Conservation (phyloP, 2,797 vertebrate genomes). For the Chaetodon trifasciatus region DNA sequence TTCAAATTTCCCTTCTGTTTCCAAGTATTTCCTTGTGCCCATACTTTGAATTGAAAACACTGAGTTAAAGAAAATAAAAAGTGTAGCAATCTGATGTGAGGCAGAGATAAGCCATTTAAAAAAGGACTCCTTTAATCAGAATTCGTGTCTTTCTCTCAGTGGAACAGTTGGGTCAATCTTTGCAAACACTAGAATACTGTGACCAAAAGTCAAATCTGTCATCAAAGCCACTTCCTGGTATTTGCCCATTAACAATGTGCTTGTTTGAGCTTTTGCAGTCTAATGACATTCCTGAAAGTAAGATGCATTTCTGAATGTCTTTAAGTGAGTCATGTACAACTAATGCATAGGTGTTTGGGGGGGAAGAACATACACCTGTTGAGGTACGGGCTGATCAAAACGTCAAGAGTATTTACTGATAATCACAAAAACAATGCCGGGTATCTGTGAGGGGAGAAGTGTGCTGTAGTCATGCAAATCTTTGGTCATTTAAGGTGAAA, state of each 20-base stretch:
- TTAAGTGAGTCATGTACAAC: background rate
- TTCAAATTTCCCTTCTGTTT: slow-evolving; percentile 15
- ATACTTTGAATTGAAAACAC: slow-evolving; percentile 20
- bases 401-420: background rate
- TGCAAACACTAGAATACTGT: slow-evolving; percentile 17
- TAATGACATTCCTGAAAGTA: slow-evolving; percentile 16
- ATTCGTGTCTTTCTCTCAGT: slow-evolving; percentile 8
- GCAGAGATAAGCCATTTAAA: background rate
- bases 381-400: background rate
- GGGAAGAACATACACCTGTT: background rate
- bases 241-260: slow-evolving; percentile 7
- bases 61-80: slow-evolving; percentile 22
- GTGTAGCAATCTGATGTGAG: background rate
- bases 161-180: slow-evolving; percentile 42
- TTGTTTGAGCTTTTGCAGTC: slow-evolving; percentile 26
- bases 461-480: background rate
- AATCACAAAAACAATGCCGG: background rate
- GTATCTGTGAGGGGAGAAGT: background rate
- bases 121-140: background rate
- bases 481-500: background rate
- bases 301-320: background rate
- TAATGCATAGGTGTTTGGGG: background rate
- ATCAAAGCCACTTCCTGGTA: slow-evolving; percentile 29
- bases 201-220: slow-evolving; percentile 8
- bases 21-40: slow-evolving; percentile 34